phyloP scores from a whole-genome alignment of 2,888 invertebrate species.

The Hylaea fasciaria region DNA sequence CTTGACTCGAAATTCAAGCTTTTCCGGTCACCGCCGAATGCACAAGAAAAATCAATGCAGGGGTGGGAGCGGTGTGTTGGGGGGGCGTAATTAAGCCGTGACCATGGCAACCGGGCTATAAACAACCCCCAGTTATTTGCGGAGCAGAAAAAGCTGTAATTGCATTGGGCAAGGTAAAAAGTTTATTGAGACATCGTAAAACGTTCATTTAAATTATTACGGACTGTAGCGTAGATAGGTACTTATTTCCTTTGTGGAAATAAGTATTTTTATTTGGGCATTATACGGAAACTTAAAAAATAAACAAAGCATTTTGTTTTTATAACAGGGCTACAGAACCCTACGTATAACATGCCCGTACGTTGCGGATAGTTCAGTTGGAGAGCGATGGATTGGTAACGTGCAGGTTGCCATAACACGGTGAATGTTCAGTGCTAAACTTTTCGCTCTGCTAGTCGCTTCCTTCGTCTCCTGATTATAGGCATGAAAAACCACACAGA shows the following conservation, averaged over 20 bases:
- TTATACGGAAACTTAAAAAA: no score
- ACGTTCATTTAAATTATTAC: slow-evolving; percentile 9
- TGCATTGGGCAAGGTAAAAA: slow-evolving; percentile 22
- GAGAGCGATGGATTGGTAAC: no score
- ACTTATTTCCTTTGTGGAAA: slow-evolving; percentile 20
- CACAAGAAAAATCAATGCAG: slow-evolving; percentile 33
- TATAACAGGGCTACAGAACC: no score
- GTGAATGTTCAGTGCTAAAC: no score
- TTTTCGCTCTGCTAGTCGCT: no score
- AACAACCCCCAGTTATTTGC: slow-evolving; percentile 28
- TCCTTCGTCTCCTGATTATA: no score
- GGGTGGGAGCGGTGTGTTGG: slow-evolving; percentile 4
- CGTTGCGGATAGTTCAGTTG: no score
- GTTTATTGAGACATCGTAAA: slow-evolving; percentile 22
- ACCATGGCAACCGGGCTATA: slow-evolving; percentile 33
- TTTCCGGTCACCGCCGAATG: slow-evolving; percentile 18
- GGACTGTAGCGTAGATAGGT: no score
- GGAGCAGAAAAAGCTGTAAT: slow-evolving; percentile 24
- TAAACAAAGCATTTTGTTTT: no score
- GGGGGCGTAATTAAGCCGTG: slow-evolving; percentile 32
- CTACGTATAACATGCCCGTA: no score
- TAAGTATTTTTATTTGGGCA: slow-evolving; percentile 4
- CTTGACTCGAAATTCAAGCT: slow-evolving; percentile 12
- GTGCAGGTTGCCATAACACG: no score
- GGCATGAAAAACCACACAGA: no score